Evolutionary conservation across 2,888 invertebrate genomes (phyloP).

Genomic region (Catocala fraxini): DNA sequence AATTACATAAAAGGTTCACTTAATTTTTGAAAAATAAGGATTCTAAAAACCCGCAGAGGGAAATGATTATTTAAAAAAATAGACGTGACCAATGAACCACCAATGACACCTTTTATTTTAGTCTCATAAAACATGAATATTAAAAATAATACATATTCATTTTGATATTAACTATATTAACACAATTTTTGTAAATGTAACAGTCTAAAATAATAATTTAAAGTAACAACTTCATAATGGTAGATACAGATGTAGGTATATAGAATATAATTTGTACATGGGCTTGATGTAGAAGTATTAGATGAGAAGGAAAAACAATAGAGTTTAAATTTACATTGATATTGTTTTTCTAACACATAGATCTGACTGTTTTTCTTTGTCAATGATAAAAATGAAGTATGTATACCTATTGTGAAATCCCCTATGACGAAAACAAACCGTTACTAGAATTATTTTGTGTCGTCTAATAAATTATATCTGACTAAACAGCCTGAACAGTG

Average conservation of each 20-base stretch:
- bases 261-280: slow-evolving; percentile 22
- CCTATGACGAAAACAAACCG: slow-evolving; percentile 66
- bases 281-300: slow-evolving; percentile 17
- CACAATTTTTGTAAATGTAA: slow-evolving; percentile 27
- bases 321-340: slow-evolving; percentile 50
- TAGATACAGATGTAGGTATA: background rate
- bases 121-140: slow-evolving; percentile 13
- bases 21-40: slow-evolving; percentile 10
- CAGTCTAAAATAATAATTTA: slow-evolving; percentile 18
- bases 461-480: slow-evolving; percentile 55
- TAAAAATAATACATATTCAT: slow-evolving; percentile 19
- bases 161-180: slow-evolving; percentile 10
- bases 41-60: background rate
- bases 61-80: slow-evolving; percentile 7
- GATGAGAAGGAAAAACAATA: slow-evolving; percentile 76
- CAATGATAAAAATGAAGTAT: slow-evolving; percentile 54
- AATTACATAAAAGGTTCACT: slow-evolving; percentile 6
- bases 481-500: slow-evolving; percentile 23
- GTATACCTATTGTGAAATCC: slow-evolving; percentile 56
- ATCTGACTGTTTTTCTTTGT: slow-evolving; percentile 57
- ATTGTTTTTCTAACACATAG: slow-evolving; percentile 51
- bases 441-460: slow-evolving; percentile 51
- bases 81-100: slow-evolving; percentile 6
- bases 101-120: slow-evolving; percentile 8
- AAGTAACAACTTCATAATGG: slow-evolving; percentile 15